Conservation (phyloP, 2,797 vertebrate genomes). For the Danio tinwini region DNA sequence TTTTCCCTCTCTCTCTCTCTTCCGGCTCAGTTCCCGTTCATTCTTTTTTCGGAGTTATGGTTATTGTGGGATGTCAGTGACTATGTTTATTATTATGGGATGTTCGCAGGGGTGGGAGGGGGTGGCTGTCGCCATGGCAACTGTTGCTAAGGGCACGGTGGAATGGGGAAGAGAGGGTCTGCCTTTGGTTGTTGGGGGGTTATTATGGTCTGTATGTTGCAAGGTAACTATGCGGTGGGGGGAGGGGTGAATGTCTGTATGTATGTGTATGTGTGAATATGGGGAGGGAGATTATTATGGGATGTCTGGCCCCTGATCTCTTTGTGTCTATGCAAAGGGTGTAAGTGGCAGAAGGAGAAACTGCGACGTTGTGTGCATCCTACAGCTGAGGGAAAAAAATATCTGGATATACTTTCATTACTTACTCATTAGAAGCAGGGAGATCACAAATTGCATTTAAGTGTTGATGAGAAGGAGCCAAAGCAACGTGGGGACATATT, state of each 20-base stretch:
- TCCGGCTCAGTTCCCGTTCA: constrained; percentile 41
- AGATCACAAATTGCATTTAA: constrained; percentile 42
- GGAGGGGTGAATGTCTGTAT: constrained; percentile 79
- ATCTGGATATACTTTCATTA: constrained; percentile 11
- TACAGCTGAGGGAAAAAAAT: constrained; percentile 59
- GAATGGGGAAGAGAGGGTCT: constrained; percentile 81
- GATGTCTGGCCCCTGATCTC: constrained; percentile 88
- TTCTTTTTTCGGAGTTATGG: constrained; percentile 84
- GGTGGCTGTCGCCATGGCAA: constrained; percentile 77
- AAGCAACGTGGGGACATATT: constrained; percentile 50
- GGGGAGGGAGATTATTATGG: constrained; percentile 81
- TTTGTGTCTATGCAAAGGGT: constrained; percentile 85
- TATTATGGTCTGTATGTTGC: constrained; percentile 93
- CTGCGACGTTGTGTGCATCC: constrained; percentile 77
- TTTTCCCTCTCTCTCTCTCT: constrained; percentile 52
- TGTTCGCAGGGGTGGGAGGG: constrained; percentile 73
- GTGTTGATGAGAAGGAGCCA: constrained; percentile 58
- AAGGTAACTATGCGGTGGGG: constrained; percentile 89
- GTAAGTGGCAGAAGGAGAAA: constrained; percentile 79
- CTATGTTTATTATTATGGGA: constrained; percentile 85
- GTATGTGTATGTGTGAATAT: constrained; percentile 59
- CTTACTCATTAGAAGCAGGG: constrained; percentile 61
- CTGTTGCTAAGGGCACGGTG: constrained; percentile 81
- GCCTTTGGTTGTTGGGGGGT: constrained; percentile 69
- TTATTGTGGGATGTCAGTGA: constrained; percentile 88